Base-by-base conservation (phyloP, 2,113 vertebrate genomes). In the Alligator mississippiensis region DNA sequence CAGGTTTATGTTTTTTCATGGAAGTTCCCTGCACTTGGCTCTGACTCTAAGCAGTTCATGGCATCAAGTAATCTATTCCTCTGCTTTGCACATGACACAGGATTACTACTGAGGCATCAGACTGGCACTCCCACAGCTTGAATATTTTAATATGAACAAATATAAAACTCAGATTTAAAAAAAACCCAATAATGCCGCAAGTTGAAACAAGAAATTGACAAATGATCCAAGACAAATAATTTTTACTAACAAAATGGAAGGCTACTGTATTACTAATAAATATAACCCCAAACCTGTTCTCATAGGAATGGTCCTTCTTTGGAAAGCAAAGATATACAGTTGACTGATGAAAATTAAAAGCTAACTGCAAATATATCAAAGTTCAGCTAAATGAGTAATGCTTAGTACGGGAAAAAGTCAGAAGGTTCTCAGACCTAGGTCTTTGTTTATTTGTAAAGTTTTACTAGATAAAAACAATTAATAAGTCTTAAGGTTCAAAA, bases 61-160 rank as follows among this genome's bases (percentile, higher is more conserved):
- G 13, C 1, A 17, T 0, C 18, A 38, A 78, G 57, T 54, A 38
- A 38, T 25, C 2, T 7, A n/a, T 21, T 34, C 19, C 24, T 24
- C 13, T 1, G 4, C 0, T 90, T 58, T 60, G 47, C 63, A 85
- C 63, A 17, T 62, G 61, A 16, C 90, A 64, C 62, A 84, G 77
- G 27, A 62, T 6, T 76, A 55, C 58, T 18, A 0, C 55, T 62
- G 7, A 3, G 0, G 4, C 21, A n/a, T 34, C 47, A 47, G 47
- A 47, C 47, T 47, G 47, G 47, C 47, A 47, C 47, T 47, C 47
- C 47, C 47, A 47, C 7, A 47, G 47, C 47, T 47, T 47, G 47
- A 47, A 47, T 47, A 47, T 47, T 47, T 70, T 34, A 70, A 70
- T 34, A 34, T 38, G 64, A 66, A 66, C 28, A 66, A 14, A 66